phyloP scores from a whole-genome alignment of 2,113 vertebrate genomes.

The Tricholaema leucomelas region DNA sequence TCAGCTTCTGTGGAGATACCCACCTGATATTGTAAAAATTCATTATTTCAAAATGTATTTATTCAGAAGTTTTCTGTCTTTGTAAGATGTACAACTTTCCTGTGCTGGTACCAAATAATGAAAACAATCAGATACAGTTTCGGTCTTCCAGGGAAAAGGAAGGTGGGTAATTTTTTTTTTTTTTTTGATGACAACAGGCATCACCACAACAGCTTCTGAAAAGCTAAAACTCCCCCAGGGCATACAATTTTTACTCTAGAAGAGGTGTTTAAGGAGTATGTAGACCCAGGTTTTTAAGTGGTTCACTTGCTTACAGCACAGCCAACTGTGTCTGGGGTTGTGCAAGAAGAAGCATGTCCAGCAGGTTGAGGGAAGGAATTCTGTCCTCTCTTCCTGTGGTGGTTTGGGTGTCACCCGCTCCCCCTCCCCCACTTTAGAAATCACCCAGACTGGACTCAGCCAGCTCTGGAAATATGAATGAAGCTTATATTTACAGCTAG shows the following conservation, averaged over 20 bases:
- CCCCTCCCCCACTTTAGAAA: too few relatives aligned
- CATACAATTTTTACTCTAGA: not conserved
- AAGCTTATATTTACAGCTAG: too few relatives aligned
- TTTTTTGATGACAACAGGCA: fast-evolving
- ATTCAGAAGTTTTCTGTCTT: not conserved
- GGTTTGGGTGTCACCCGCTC: too few relatives aligned
- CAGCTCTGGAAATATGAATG: too few relatives aligned
- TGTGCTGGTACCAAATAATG: not conserved
- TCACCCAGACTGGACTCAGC: too few relatives aligned
- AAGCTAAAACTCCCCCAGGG: not conserved
- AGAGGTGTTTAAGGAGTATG: not conserved
- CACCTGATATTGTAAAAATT: not conserved
- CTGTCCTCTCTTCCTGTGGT: too few relatives aligned
- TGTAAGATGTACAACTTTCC: not conserved
- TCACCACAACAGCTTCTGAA: not conserved
- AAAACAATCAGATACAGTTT: not conserved
- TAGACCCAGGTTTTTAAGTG: not conserved
- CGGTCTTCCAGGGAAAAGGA: not conserved
- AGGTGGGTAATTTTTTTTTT: not conserved
- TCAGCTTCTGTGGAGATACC: not conserved
- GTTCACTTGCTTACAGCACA: too few relatives aligned
- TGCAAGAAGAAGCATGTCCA: too few relatives aligned
- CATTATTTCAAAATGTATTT: not conserved
- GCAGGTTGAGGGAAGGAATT: too few relatives aligned
- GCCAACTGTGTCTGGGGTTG: too few relatives aligned